Evolutionary conservation across 1,140 invertebrate genomes (phyloP).

Genomic region (Cataglyphis hispanica): DNA sequence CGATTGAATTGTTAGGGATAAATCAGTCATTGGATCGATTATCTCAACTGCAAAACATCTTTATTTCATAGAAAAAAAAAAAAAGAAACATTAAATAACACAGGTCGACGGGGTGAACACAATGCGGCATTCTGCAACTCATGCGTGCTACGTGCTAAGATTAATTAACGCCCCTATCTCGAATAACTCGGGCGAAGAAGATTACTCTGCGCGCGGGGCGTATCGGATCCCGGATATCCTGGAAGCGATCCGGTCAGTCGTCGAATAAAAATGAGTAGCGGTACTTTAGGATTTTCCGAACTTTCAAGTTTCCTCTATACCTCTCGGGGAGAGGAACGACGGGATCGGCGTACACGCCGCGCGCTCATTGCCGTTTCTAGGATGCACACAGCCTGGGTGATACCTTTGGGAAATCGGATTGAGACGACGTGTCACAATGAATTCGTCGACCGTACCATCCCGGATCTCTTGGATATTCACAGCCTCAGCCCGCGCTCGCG

Average conservation of each 20-base stretch:
- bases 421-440: slow-evolving; percentile 71
- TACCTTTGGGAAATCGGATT: slow-evolving; percentile 71
- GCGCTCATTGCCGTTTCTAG: slow-evolving; percentile 33
- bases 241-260: neutral
- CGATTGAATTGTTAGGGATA: neutral
- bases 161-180: slow-evolving; percentile 11
- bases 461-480: slow-evolving; percentile 67
- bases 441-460: slow-evolving; percentile 61
- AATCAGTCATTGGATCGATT: neutral
- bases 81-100: slow-evolving; percentile 72
- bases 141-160: slow-evolving; percentile 36
- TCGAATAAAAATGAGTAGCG: neutral
- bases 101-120: slow-evolving; percentile 81
- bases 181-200: slow-evolving; percentile 14
- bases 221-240: neutral
- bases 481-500: slow-evolving; percentile 64
- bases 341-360: neutral
- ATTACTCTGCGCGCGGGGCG: neutral
- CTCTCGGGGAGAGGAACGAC: neutral
- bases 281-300: neutral
- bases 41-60: slow-evolving; percentile 30
- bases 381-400: slow-evolving; percentile 63
- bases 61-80: slow-evolving; percentile 70
- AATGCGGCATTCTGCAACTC: slow-evolving; percentile 68
- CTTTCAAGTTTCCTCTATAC: neutral